Evolutionary conservation across 2,888 invertebrate species (phyloP), one percentile per base, ranked within the genome.

Genomic region (Conomelus anceps): DNA sequence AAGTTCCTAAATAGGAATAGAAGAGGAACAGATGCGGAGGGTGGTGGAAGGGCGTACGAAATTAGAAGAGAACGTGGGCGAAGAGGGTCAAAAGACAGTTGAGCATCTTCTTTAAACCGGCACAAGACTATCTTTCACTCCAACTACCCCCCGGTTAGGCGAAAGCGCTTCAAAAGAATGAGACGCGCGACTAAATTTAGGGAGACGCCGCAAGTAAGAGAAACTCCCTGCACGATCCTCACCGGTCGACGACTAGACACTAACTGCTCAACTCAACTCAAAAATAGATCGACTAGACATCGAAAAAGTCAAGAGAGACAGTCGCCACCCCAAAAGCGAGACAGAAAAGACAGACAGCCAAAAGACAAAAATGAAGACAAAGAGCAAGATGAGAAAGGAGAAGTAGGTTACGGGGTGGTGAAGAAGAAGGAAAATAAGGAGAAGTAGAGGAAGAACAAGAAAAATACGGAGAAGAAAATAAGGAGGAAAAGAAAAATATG

Each of bases 111-210:
- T 34, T 34, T 34, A 1, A 34, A 34, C 34, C n/a, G n/a, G n/a
- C n/a, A n/a, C n/a, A n/a, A n/a, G 34, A 34, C 1, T 34, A 11
- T 34, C 13, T 3, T 34, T 11, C 34, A 9, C 11, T 17, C n/a
- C 3, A 63, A 63, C 63, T 63, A 63, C 63, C 63, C 63, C 63
- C 63, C 63, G 63, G 63, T 63, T 63, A 63, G 63, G 6, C 26
- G 26, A 26, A 11, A 1, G n/a, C 63, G 22, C 26, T 86, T 85
- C 86, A 23, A 20, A 86, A 86, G 86, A 86, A 22, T 17, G 85
- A 23, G 85, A 85, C 24, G 23, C 24, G 24, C 24, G 86, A 86
- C 86, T 86, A 86, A 86, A 86, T 86, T 86, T 86, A 86, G 86
- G 86, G 86, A 86, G 86, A 86, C 86, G 63, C 11, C 26, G 4